Evolutionary conservation across 2,113 vertebrate species (phyloP).

Genomic region (Sialia sialis): DNA sequence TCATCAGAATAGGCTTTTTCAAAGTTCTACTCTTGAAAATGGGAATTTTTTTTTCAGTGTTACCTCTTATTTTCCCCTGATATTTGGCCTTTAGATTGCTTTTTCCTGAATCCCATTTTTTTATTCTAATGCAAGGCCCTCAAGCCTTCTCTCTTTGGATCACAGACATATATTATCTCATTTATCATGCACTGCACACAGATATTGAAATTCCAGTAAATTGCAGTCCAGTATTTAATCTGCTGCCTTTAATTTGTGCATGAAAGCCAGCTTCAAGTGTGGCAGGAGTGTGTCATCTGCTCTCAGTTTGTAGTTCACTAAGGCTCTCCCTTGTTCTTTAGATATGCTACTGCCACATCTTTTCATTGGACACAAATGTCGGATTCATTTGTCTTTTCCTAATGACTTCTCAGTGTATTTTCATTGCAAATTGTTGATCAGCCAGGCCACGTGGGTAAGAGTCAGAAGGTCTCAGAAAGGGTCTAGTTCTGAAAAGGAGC

Average conservation of each 20-base stretch:
- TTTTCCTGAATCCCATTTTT: background rate
- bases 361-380: background rate
- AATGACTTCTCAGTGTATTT: background rate
- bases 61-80: background rate
- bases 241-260: background rate
- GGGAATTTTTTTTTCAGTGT: background rate
- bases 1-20: background rate
- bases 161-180: background rate
- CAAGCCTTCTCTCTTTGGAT: background rate
- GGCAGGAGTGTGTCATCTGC: background rate
- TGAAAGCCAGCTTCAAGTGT: background rate
- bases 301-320: background rate
- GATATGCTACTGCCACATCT: background rate
- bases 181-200: background rate
- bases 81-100: background rate
- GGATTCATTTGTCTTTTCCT: background rate
- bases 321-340: background rate
- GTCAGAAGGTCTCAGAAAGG: background rate
- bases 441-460: too few relatives aligned
- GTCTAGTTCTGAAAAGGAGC: background rate
- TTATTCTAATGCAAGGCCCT: background rate
- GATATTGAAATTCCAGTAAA: background rate
- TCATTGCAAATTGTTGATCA: background rate
- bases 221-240: background rate
- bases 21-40: background rate